Percentiles rank a stretch among this genome's conserved stretches.
These are phyloP conservation scores for Leptopterna dolabrata DNA, from an alignment of 2,888 invertebrate species.

Conservation along the genomic window DNA sequence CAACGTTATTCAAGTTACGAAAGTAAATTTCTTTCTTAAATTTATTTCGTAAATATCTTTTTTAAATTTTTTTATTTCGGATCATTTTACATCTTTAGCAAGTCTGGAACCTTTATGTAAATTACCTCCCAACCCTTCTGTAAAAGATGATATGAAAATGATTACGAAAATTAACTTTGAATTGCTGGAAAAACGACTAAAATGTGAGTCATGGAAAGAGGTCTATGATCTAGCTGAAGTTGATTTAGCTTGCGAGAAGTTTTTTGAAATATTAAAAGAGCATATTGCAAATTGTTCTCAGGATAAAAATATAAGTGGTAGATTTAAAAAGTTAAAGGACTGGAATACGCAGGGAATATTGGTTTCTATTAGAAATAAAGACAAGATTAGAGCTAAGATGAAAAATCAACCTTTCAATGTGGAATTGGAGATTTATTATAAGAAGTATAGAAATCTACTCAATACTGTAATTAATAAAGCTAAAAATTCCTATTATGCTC, in stretches of 20 bases:
- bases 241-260: not conserved
- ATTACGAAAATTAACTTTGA: not conserved
- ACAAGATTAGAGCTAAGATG: not conserved
- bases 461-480: not conserved
- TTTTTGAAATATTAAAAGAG: not conserved
- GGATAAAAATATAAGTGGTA: not conserved
- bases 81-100: not conserved
- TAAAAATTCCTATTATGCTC: not conserved
- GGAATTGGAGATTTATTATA: not conserved
- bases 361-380: not conserved
- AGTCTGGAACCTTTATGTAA: not conserved
- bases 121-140: not conserved
- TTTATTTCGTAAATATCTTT: too few species aligned
- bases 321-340: not conserved
- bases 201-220: not conserved
- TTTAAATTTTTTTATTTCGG: too few species aligned
- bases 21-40: too few species aligned
- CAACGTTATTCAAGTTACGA: too few species aligned
- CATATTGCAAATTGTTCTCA: not conserved
- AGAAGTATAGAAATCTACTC: not conserved
- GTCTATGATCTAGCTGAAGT: not conserved
- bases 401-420: not conserved
- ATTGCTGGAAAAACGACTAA: not conserved
- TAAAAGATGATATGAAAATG: not conserved
- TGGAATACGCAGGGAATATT: not conserved